Percentiles rank a stretch among this genome's conserved stretches.
Evolutionary conservation across 1,140 invertebrate species (phyloP).

Genomic region (Meloidogyne hapla): DNA sequence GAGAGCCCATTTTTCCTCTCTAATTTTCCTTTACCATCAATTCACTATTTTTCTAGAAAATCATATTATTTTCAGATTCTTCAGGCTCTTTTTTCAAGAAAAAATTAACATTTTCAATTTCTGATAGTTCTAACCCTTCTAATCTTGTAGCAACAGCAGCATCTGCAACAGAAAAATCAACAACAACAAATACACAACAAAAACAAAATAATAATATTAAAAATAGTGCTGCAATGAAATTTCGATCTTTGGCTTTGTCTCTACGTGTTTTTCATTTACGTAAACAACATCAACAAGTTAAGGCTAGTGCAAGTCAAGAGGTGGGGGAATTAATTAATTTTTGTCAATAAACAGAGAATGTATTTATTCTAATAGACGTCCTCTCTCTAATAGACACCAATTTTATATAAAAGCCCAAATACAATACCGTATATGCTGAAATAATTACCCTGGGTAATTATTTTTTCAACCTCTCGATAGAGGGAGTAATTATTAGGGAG

Average conservation of each 20-base stretch:
- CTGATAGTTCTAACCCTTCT: neutral
- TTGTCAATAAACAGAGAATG: too few species aligned
- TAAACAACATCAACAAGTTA: constrained; percentile 23
- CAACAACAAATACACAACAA: neutral
- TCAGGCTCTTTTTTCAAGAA: neutral
- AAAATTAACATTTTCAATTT: neutral
- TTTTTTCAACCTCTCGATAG: too few species aligned
- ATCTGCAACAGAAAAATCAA: neutral
- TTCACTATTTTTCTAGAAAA: too few species aligned
- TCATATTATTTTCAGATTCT: too few species aligned
- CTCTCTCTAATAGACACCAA: too few species aligned
- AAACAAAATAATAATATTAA: neutral
- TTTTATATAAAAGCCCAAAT: too few species aligned
- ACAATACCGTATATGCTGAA: too few species aligned
- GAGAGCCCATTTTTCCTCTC: too few species aligned
- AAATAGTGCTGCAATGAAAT: constrained; percentile 40
- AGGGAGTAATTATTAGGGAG: too few species aligned
- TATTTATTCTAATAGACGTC: too few species aligned
- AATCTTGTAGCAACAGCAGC: neutral
- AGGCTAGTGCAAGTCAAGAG: neutral
- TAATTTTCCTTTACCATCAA: too few species aligned
- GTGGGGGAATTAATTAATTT: neutral
- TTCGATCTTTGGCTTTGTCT: constrained; percentile 47
- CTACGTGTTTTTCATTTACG: constrained; percentile 49
- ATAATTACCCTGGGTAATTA: too few species aligned